phyloP scores from a whole-genome alignment of 2,888 invertebrate species.

The Lithophane ornitopus region DNA sequence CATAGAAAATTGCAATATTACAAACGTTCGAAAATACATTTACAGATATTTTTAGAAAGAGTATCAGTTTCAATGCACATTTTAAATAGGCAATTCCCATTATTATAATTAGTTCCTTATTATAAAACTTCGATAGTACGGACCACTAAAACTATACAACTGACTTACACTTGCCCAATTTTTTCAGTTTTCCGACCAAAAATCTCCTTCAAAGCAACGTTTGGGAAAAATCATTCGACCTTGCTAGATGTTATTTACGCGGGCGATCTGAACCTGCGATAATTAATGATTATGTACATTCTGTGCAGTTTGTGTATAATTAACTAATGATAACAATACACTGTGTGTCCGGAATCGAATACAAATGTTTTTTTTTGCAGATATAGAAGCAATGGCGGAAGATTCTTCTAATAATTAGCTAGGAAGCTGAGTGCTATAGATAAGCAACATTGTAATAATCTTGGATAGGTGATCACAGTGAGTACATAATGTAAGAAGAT shows the following conservation, averaged over 20 bases:
- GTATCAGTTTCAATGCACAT: background rate
- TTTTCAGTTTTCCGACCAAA: conserved; percentile 37
- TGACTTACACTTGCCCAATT: conserved; percentile 11
- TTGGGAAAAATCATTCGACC: conserved; percentile 57
- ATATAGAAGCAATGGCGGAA: conserved; percentile 25
- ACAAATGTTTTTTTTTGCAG: conserved; percentile 12
- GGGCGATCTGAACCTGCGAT: conserved; percentile 44
- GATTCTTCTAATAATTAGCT: conserved; percentile 20
- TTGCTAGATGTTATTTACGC: conserved; percentile 46
- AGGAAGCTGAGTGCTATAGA: conserved; percentile 19
- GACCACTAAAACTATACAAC: background rate
- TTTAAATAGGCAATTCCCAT: background rate
- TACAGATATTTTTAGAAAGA: background rate
- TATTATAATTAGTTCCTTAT: background rate
- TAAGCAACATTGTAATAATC: background rate
- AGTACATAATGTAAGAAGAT: background rate
- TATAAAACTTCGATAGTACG: background rate
- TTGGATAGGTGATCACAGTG: background rate
- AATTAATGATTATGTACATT: conserved; percentile 44
- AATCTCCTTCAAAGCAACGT: conserved; percentile 36
- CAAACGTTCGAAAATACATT: background rate
- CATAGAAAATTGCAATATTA: background rate
- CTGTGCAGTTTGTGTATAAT: conserved; percentile 56
- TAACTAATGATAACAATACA: conserved; percentile 54
- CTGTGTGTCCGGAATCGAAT: conserved; percentile 34